Evolutionary conservation across 2,888 invertebrate genomes (phyloP), one percentile per base, ranked within the genome.

Genomic region (Drosophila histrio): DNA sequence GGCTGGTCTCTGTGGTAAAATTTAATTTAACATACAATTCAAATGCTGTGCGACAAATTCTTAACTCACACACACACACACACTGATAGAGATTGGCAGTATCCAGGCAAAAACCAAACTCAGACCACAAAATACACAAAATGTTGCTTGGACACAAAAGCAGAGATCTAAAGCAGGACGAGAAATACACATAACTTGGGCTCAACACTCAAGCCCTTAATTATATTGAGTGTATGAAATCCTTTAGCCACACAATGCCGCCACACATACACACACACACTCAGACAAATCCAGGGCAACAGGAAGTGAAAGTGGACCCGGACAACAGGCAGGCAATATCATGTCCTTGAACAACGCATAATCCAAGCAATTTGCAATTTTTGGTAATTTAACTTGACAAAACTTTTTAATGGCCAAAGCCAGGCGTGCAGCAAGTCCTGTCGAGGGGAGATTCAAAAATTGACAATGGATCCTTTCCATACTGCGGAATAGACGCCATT

Each of bases 291-390:
- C 34, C 54, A 32, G 56, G 66, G 56, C 58, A 65, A 74, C 77
- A 72, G 75, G 79, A 83, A 79, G 84, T 87, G 87, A 85, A 86
- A 85, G 87, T 87, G 79, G 64, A 63, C 68, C 74, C 41, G 57
- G 53, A 72, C 66, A 75, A 53, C 43, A 46, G 54, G 30, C 61
- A 59, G 64, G 49, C 60, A 58, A 65, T 76, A 71, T 65, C 56
- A 73, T 82, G 79, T 84, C 69, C 80, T 79, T 82, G 75, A 64
- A 77, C 71, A 63, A 57, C 75, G 68, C 73, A 78, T 83, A 85
- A 87, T 89, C 89, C 89, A 76, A 86, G 79, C 89, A 90, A 90
- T 90, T 90, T 90, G 89, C 90, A 89, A 89, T 89, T 89, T 90
- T 90, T 89, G 90, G 89, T 85, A 90, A 90, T 90, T 89, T 88